Base-by-base conservation (phyloP, 2,888 invertebrate species). In the Aphelenchoides bicaudatus region DNA sequence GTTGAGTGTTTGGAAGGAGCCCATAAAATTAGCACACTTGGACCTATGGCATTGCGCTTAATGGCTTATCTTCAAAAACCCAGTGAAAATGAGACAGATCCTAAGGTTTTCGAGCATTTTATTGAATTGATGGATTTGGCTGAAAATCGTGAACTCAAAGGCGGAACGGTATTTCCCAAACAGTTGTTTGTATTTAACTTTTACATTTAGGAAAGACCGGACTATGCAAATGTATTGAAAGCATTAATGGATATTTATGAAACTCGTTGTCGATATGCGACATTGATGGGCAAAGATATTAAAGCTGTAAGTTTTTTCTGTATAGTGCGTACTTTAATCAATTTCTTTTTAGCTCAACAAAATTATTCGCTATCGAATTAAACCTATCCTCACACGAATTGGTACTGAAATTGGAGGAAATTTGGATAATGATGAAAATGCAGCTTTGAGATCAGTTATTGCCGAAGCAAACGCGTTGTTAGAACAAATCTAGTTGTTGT, bases 1-100 rank as follows among this genome's bases (percentile, higher is more conserved):
- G 2, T 51, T 13, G 25, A 34, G 31, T 16, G 37, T 10, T 13
- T 51, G 37, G 28, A 51, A 13, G 52, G 16, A 1, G 52, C 28
- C 13, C 52, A 51, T 16, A 25, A 51, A 30, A 6, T 16, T 16
- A 23, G 19, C 34, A 51, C 52, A 23, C 21, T 51, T 25, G 52
- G 39, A 10, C 52, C 52, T 10, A 51, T 51, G 52, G 37, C 52
- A 2, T 27, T 51, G 8, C 31, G 52, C 23, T 23, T 51, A 2
- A 51, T 51, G 52, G 52, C 52, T 6, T 21, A 51, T 30, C 37
- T 51, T 19, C 31, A 34, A 16, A 51, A 51, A 25, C 52, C 52
- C 2, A 30, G n/a, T n/a, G 52, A 27, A 21, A 16, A 43, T 28
- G 52, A 51, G 37, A 8, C 37, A 51, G 16, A 51, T 30, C 39